phyloP scores from a whole-genome alignment of 2,797 vertebrate species.

The Dryobates pubescens region DNA sequence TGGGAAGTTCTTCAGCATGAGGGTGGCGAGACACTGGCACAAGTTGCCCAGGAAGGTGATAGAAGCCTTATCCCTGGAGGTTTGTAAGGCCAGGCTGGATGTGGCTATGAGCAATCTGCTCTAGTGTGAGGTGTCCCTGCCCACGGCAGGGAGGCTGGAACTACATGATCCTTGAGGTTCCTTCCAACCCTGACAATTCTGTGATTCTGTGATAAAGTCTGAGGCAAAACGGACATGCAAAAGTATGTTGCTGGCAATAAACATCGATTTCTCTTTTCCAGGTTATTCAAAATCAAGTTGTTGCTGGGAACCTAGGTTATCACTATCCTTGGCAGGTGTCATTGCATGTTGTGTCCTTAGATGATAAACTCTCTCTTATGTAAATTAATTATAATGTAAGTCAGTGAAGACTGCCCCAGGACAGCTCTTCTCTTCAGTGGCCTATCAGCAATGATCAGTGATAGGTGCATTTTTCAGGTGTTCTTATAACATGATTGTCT shows the following conservation, averaged over 20 bases:
- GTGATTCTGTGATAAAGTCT: no score
- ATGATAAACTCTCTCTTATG: slow-evolving; percentile 46
- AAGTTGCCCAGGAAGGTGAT: no score
- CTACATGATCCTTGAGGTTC: no score
- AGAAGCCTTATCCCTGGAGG: no score
- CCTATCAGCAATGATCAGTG: not conserved
- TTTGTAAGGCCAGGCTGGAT: no score
- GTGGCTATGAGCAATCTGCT: no score
- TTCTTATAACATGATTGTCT: not conserved
- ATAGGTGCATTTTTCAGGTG: not conserved
- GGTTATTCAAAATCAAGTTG: slow-evolving; percentile 12
- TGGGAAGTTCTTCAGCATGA: no score
- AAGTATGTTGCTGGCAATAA: not conserved
- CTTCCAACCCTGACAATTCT: no score
- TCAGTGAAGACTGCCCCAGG: not conserved
- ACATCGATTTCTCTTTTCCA: not conserved
- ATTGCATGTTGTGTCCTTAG: not conserved
- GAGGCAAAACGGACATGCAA: not conserved
- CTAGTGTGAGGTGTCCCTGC: no score
- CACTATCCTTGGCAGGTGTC: not conserved
- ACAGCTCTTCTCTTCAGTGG: slow-evolving; percentile 4
- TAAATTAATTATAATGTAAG: slow-evolving; percentile 10
- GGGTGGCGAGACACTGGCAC: no score
- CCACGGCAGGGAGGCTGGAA: no score
- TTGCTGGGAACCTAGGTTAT: not conserved